Evolutionary conservation across 2,797 vertebrate genomes (phyloP).

Genomic region (Macropus fuliginosus): DNA sequence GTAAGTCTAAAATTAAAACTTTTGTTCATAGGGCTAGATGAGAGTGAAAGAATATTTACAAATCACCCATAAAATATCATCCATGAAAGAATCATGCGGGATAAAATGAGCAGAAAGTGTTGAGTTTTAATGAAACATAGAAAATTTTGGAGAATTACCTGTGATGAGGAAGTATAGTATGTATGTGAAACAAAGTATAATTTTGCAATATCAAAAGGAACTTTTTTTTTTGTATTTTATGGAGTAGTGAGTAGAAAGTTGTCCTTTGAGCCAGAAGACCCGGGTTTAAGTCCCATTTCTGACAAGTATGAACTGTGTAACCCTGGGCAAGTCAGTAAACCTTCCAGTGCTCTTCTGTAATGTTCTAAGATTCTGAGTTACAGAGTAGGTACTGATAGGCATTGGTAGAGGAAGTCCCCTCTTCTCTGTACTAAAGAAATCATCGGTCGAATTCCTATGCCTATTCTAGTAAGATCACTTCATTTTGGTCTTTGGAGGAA

Average conservation of each 20-base stretch:
- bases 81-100: not conserved
- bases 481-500: not conserved
- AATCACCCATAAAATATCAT: not conserved
- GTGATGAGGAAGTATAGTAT: not conserved
- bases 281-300: not conserved
- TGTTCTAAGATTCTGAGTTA: not conserved
- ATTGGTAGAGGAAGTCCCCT: not conserved
- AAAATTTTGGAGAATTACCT: slow-evolving; percentile 32
- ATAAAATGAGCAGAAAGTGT: slow-evolving; percentile 20
- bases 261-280: not conserved
- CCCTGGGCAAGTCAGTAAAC: not conserved
- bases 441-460: not conserved
- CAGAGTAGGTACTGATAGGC: not conserved
- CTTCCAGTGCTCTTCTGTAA: not conserved
- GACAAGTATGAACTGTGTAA: not conserved
- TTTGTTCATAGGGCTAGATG: not conserved
- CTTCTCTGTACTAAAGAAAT: not conserved
- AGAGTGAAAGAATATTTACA: not conserved
- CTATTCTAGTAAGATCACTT: not conserved
- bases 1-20: slow-evolving; percentile 52
- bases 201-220: not conserved
- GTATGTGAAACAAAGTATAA: not conserved
- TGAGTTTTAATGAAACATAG: not conserved
- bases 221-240: not conserved
- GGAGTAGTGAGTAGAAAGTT: not conserved